These are phyloP conservation scores for Chelidonichthys spinosus DNA, from an alignment of 2,797 vertebrate species.

Conservation along the genomic window DNA sequence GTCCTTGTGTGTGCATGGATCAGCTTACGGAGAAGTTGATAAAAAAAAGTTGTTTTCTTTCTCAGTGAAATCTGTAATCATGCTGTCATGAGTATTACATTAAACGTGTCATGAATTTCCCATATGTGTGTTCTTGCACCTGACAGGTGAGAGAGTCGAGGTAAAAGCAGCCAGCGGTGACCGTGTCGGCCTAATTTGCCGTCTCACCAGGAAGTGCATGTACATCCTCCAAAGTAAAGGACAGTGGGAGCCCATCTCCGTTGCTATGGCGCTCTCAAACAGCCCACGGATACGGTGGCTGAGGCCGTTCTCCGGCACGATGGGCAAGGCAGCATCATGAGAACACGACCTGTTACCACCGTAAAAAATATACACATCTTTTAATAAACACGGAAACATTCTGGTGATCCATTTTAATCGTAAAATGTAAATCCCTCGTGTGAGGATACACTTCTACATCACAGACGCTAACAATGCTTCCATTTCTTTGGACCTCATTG, in stretches of 20 bases:
- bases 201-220: conserved; percentile 91
- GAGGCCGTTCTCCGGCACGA: conserved; percentile 91
- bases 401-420: not conserved
- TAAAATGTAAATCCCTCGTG: too few species aligned
- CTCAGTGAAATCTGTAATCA: not conserved
- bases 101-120: not conserved
- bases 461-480: too few species aligned
- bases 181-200: conserved; percentile 6
- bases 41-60: not conserved
- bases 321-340: conserved; percentile 64
- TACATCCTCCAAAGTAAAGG: conserved; percentile 97
- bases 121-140: not conserved
- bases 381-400: not conserved
- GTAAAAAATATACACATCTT: not conserved
- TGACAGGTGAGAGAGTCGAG: not conserved
- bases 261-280: conserved; percentile 89
- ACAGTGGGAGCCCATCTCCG: conserved; percentile 87
- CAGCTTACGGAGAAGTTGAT: not conserved
- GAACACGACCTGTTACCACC: conserved; percentile 64
- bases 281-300: conserved; percentile 90
- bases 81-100: not conserved
- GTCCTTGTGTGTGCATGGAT: not conserved
- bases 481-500: too few species aligned
- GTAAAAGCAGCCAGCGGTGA: not conserved
- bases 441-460: too few species aligned